Percentiles rank a stretch among this genome's conserved stretches.
Evolutionary conservation across 2,797 vertebrate genomes (phyloP).

Genomic region (Rhinoraja longicauda): DNA sequence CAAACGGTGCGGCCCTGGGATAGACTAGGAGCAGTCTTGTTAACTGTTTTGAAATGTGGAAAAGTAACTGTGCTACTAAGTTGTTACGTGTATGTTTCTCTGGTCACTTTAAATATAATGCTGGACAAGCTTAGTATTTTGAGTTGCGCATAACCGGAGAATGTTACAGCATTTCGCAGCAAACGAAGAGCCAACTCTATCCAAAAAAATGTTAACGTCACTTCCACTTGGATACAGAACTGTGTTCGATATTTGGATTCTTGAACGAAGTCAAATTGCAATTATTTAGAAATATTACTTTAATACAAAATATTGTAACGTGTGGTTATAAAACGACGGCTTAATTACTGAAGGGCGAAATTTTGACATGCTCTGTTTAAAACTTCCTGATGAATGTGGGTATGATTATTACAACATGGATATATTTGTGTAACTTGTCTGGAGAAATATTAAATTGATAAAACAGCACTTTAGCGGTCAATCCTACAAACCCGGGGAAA

Average conservation of each 20-base stretch:
- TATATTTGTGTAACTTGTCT: not conserved
- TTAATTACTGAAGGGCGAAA: not conserved
- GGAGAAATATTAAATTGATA: not conserved
- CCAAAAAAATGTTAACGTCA: conserved; percentile 3
- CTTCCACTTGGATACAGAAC: conserved; percentile 16
- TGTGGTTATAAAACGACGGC: not conserved
- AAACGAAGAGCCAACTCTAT: not conserved
- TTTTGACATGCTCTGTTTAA: not conserved
- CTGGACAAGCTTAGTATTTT: not conserved
- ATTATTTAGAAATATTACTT: not conserved
- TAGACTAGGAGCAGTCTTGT: not conserved
- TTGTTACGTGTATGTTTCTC: not conserved
- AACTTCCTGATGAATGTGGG: not conserved
- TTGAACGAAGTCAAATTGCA: not conserved
- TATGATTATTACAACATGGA: not conserved
- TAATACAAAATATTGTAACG: not conserved
- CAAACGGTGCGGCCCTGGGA: not conserved
- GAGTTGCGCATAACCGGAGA: not conserved
- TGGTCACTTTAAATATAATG: not conserved
- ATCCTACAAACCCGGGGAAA: not conserved
- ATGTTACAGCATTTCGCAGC: not conserved
- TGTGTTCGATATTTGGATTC: not conserved
- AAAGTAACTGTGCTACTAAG: not conserved
- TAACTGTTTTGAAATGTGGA: not conserved
- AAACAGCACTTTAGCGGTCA: not conserved